phyloP scores from a whole-genome alignment of 92 coral and sea anemone genomes.

The Epizoanthus ramosus region DNA sequence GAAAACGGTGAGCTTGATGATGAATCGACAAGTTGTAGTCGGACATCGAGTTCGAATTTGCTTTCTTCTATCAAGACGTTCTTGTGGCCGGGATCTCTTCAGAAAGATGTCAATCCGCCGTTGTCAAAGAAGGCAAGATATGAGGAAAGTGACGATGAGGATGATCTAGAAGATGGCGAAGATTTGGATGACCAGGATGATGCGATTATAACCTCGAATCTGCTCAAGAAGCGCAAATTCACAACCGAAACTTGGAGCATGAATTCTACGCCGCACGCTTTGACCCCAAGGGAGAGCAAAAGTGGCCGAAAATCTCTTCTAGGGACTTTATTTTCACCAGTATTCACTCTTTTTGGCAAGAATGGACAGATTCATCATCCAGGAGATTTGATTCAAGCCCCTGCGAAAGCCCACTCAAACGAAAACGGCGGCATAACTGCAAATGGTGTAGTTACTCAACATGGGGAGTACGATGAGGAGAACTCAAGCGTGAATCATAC shows the following conservation, averaged over 20 bases:
- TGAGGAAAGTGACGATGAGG: slow-evolving; percentile 53
- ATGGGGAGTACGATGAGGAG: slow-evolving; percentile 66
- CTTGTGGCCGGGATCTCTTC: slow-evolving; percentile 92
- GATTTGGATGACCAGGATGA: slow-evolving; percentile 88
- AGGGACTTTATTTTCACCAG: slow-evolving; percentile 97
- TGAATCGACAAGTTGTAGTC: slow-evolving; percentile 42
- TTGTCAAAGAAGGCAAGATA: slow-evolving; percentile 74
- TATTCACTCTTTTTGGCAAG: slow-evolving; percentile 93
- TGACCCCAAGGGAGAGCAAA: slow-evolving; percentile 48
- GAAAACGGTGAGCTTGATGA: slow-evolving; percentile 58
- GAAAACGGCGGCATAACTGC: slow-evolving; percentile 22
- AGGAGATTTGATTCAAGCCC: slow-evolving; percentile 58
- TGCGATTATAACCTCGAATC: slow-evolving; percentile 88
- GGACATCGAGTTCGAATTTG: slow-evolving; percentile 75
- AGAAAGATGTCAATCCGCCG: slow-evolving; percentile 67
- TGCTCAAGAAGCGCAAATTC: slow-evolving; percentile 91
- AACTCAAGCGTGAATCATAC: slow-evolving; percentile 37
- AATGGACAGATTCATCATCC: slow-evolving; percentile 90
- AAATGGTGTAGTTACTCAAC: slow-evolving; percentile 48
- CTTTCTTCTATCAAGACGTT: slow-evolving; percentile 97
- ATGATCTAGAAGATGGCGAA: slow-evolving; percentile 37
- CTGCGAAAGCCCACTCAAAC: slow-evolving; percentile 41
- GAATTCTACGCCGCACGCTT: slow-evolving; percentile 48
- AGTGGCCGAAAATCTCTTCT: slow-evolving; percentile 89
- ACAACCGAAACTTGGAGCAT: slow-evolving; percentile 75